phyloP scores from a whole-genome alignment of 2,797 vertebrate genomes.

The Chloroceryle inda region DNA sequence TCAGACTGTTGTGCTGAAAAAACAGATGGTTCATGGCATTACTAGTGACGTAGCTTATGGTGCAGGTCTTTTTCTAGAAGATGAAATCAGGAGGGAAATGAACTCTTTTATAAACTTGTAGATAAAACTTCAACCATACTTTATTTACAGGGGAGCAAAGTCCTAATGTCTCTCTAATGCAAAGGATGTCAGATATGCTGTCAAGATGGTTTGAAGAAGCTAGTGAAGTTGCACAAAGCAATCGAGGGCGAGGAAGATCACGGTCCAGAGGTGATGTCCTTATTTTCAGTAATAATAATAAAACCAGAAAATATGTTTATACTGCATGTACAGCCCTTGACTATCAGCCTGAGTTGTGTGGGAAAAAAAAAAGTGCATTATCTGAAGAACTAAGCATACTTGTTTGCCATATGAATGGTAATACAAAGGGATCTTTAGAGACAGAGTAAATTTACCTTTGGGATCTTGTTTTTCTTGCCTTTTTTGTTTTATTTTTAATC shows the following conservation, averaged over 20 bases:
- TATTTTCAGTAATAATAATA: background rate
- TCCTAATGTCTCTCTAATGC: conserved; percentile 97
- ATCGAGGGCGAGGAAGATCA: conserved; percentile 88
- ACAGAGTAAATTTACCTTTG: conserved; percentile 11
- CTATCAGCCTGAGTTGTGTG: background rate
- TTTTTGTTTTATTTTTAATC: background rate
- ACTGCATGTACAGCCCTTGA: background rate
- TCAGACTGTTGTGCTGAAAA: background rate
- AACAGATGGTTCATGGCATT: background rate
- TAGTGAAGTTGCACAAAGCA: conserved; percentile 93
- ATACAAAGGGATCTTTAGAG: background rate
- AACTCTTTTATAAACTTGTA: background rate
- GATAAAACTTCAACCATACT: background rate
- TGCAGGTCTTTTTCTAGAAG: background rate
- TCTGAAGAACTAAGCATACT: background rate
- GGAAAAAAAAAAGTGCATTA: background rate
- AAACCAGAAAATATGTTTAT: background rate
- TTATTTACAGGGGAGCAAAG: conserved; percentile 91
- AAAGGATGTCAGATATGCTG: conserved; percentile 99
- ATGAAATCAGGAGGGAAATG: background rate
- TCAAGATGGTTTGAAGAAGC: conserved; percentile 99
- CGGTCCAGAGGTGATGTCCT: conserved; percentile 87
- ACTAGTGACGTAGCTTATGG: background rate
- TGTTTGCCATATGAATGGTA: background rate
- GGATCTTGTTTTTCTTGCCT: conserved; percentile 19